Evolutionary conservation across 2,888 invertebrate genomes (phyloP).

Genomic region (Uropetala carovei): DNA sequence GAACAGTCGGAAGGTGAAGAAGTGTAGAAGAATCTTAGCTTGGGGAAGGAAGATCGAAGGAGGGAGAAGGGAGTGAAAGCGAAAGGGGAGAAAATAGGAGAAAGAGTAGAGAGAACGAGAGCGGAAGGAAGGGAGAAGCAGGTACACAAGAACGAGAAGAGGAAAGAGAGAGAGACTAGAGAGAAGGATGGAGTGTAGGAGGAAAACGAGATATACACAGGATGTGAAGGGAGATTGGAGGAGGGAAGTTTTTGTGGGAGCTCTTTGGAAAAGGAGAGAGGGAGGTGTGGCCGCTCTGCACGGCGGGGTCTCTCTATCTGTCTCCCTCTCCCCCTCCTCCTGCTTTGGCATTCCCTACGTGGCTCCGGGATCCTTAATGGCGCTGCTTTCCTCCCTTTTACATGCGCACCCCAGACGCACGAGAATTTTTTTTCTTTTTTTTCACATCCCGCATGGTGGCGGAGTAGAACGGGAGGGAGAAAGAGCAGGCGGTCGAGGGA

Average conservation of each 20-base stretch:
- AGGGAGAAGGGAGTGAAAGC: not conserved
- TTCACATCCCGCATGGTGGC: slow-evolving; percentile 32
- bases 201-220: not conserved
- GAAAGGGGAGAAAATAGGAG: not conserved
- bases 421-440: slow-evolving; percentile 49
- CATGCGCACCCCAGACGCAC: slow-evolving; percentile 58
- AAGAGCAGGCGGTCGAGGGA: not conserved
- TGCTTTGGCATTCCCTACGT: slow-evolving; percentile 50
- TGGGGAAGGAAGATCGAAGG: not conserved
- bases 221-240: not conserved
- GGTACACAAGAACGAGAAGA: not conserved
- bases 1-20: not conserved
- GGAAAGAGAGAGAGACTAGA: not conserved
- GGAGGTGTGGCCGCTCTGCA: slow-evolving; percentile 38
- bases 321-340: not conserved
- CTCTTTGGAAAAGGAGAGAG: not conserved
- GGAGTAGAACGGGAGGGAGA: not conserved
- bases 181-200: not conserved
- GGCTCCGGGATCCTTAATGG: slow-evolving; percentile 50
- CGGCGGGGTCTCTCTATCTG: not conserved
- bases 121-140: not conserved
- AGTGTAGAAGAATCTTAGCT: not conserved
- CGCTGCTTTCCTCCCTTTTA: slow-evolving; percentile 62
- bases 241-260: slow-evolving; percentile 36
- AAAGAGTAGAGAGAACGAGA: slow-evolving; percentile 4